Evolutionary conservation across 2,888 invertebrate species (phyloP), one percentile per base, ranked within the genome.

Genomic region (Troides aeacus): DNA sequence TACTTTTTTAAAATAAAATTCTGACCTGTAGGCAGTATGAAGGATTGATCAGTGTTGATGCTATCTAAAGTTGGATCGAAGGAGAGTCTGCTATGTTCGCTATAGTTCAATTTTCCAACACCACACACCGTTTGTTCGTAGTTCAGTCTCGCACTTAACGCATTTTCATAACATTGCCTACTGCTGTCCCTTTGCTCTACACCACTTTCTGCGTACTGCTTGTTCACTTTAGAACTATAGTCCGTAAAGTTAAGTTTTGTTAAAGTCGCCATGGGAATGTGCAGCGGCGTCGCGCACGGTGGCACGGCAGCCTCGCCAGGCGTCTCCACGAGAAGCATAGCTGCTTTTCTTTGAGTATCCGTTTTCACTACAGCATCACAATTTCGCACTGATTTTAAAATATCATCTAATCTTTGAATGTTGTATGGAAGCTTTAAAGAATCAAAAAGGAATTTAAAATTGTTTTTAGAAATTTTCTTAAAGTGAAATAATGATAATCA

Each of bases 241-340:
- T 92, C 92, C 80, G 92, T 82, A 79, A 91, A 91, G 79, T 88
- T 88, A 56, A 91, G 84, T 74, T 92, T 92, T 42, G 92, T 87
- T 69, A 90, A 84, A 61, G 90, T 81, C 77, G 92, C 91, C 92
- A 92, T 92, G 73, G 90, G 89, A 76, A 86, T 77, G 84, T 90
- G 89, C 63, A 89, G 78, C 75, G 88, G 89, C 81, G 86, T 87
- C 85, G 86, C 86, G 84, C 88, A 89, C 84, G 90, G 88, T 74
- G 90, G 90, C 87, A 95, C 95, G 89, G 95, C 95, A 85, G 95
- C 94, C 92, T 96, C 96, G 86, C 94, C 94, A 81, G 94, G 94
- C 82, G 95, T 92, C 94, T 95, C 95, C 89, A 96, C 95, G 84
- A 96, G 94, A 88, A 96, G 95, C 96, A 96, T 96, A 88, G 94